Conservation (phyloP, 2,888 invertebrate genomes). For the Myopa testacea region DNA sequence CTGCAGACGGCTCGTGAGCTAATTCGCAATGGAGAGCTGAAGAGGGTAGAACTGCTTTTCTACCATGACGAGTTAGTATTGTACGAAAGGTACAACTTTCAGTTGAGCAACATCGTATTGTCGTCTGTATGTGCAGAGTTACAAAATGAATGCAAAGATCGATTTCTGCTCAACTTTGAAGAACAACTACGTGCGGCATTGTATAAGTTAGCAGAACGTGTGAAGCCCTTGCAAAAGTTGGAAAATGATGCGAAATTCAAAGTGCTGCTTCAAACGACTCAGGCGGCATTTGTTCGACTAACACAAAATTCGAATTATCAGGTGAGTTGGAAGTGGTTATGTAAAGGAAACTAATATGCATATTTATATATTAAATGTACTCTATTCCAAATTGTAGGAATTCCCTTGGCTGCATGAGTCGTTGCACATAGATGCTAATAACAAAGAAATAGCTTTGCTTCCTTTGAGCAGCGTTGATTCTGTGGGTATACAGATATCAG, state of each 20-base stretch:
- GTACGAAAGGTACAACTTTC: slow-evolving; percentile 51
- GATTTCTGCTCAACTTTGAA: slow-evolving; percentile 62
- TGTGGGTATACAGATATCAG: slow-evolving; percentile 57
- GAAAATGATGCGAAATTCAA: slow-evolving; percentile 57
- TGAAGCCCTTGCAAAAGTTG: slow-evolving; percentile 58
- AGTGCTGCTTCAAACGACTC: slow-evolving; percentile 61
- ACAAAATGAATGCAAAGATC: slow-evolving; percentile 49
- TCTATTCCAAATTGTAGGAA: slow-evolving; percentile 50
- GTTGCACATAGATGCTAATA: slow-evolving; percentile 25
- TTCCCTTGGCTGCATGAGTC: slow-evolving; percentile 63
- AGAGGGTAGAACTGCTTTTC: slow-evolving; percentile 58
- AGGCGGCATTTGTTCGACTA: slow-evolving; percentile 57
- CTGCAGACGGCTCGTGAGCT: slow-evolving; percentile 57
- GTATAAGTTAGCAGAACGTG: slow-evolving; percentile 57
- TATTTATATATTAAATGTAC: not conserved
- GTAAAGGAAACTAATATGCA: not conserved
- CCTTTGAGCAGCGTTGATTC: slow-evolving; percentile 56
- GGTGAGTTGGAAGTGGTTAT: slow-evolving; percentile 41
- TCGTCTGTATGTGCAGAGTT: slow-evolving; percentile 14
- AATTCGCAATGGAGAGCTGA: slow-evolving; percentile 49
- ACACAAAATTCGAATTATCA: slow-evolving; percentile 59
- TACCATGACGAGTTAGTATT: slow-evolving; percentile 54
- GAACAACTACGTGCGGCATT: slow-evolving; percentile 60
- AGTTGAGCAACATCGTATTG: slow-evolving; percentile 21
- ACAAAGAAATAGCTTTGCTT: slow-evolving; percentile 52